A percentile compares a stretch with the other conserved stretches of the same genome.
Conservation (phyloP, 2,888 invertebrate species). For the Torymus aiolomorphi region DNA sequence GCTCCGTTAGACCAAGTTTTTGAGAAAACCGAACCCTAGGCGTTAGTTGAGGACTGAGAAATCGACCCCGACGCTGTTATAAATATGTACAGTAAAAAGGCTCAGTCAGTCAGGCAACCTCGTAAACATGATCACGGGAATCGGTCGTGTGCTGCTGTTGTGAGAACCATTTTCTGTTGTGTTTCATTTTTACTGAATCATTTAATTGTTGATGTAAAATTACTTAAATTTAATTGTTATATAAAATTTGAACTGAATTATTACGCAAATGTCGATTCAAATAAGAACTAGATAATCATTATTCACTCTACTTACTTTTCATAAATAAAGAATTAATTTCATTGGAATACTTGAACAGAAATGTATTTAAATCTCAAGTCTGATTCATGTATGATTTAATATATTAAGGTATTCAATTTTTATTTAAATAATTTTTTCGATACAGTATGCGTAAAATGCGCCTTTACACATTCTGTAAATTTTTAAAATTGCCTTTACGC, state of each 20-base stretch:
- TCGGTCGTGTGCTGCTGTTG: conserved; percentile 43
- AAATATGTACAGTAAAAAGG: conserved; percentile 11
- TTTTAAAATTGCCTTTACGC: too few relatives aligned
- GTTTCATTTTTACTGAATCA: conserved; percentile 24
- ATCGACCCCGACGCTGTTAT: conserved; percentile 15
- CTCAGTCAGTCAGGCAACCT: conserved; percentile 52
- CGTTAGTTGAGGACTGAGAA: conserved; percentile 39
- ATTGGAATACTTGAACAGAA: too few relatives aligned
- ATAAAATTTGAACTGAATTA: too few relatives aligned
- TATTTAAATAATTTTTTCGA: conserved; percentile 9
- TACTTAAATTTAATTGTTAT: background rate
- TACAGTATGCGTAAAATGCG: too few relatives aligned
- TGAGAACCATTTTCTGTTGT: conserved; percentile 23
- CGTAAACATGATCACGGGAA: conserved; percentile 46
- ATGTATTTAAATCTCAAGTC: too few relatives aligned
- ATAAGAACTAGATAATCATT: too few relatives aligned
- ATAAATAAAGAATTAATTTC: too few relatives aligned
- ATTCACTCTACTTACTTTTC: too few relatives aligned
- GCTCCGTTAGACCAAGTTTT: conserved; percentile 19
- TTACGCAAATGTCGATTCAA: too few relatives aligned
- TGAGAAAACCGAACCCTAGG: conserved; percentile 14
- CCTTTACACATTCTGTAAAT: too few relatives aligned
- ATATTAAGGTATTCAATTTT: conserved; percentile 42
- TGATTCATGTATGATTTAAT: too few relatives aligned
- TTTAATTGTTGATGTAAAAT: conserved; percentile 30